Evolutionary conservation across 2,113 vertebrate genomes (phyloP).

Genomic region (Thalassarche chlororhynchos): DNA sequence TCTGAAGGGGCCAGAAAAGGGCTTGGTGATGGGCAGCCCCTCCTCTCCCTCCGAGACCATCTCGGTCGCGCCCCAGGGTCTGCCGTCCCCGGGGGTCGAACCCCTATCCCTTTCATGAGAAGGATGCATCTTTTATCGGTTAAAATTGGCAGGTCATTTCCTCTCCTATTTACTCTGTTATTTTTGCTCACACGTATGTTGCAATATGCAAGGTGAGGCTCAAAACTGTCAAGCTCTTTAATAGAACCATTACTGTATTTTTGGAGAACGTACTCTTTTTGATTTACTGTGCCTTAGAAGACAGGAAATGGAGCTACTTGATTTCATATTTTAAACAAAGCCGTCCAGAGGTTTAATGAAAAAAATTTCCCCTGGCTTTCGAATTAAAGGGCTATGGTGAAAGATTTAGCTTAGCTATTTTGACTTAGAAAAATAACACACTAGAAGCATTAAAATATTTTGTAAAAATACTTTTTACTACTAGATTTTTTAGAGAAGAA

Average conservation of each 20-base stretch:
- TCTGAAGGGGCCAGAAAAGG: not conserved
- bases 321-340: constrained; percentile 71
- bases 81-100: accelerated
- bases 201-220: constrained; percentile 65
- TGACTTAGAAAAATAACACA: constrained; percentile 64
- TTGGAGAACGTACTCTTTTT: constrained; percentile 33
- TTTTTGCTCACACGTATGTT: constrained; percentile 8
- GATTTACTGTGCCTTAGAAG: constrained; percentile 69
- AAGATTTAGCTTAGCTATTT: constrained; percentile 63
- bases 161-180: not conserved
- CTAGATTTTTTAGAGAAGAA: not conserved
- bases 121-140: not conserved
- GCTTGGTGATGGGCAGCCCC: not conserved
- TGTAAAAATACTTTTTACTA: constrained; percentile 42
- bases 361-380: constrained; percentile 67
- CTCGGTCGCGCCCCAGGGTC: not conserved
- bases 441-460: constrained; percentile 42
- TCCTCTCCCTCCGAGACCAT: not conserved
- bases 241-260: constrained; percentile 60
- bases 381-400: constrained; percentile 65
- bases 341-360: constrained; percentile 68
- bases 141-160: not conserved
- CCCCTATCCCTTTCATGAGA: not conserved
- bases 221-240: constrained; percentile 56
- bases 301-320: constrained; percentile 74